These are phyloP conservation scores for Dendrocincla fuliginosa DNA, from an alignment of 2,797 vertebrate species.

Conservation along the genomic window DNA sequence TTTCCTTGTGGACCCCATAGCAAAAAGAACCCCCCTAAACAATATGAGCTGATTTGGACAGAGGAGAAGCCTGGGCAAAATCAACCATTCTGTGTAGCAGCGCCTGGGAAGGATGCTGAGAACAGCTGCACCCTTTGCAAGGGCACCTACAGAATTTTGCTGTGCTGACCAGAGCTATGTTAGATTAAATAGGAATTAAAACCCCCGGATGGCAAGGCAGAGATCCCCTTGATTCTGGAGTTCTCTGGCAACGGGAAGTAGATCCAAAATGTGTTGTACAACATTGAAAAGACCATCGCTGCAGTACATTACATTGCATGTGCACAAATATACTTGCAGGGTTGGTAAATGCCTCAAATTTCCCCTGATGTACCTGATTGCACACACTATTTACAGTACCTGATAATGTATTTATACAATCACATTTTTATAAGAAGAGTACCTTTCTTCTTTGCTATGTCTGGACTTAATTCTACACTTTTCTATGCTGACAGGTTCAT, in stretches of 20 bases:
- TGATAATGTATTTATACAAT: neutral
- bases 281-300: neutral
- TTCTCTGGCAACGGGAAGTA: neutral
- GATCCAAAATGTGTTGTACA: neutral
- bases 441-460: neutral
- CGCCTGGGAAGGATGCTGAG: neutral
- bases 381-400: neutral
- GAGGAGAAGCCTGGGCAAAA: neutral
- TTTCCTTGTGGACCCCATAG: neutral
- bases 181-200: neutral
- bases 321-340: neutral
- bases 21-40: neutral
- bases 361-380: rapidly evolving
- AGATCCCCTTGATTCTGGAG: neutral
- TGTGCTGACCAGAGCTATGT: neutral
- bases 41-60: neutral
- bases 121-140: neutral
- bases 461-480: neutral
- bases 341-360: neutral
- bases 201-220: neutral
- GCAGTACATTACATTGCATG: neutral
- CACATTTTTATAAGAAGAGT: neutral
- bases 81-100: neutral
- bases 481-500: neutral
- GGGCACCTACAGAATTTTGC: neutral